Base-by-base conservation (phyloP, 2,113 vertebrate species). In the Halichoerus grypus region DNA sequence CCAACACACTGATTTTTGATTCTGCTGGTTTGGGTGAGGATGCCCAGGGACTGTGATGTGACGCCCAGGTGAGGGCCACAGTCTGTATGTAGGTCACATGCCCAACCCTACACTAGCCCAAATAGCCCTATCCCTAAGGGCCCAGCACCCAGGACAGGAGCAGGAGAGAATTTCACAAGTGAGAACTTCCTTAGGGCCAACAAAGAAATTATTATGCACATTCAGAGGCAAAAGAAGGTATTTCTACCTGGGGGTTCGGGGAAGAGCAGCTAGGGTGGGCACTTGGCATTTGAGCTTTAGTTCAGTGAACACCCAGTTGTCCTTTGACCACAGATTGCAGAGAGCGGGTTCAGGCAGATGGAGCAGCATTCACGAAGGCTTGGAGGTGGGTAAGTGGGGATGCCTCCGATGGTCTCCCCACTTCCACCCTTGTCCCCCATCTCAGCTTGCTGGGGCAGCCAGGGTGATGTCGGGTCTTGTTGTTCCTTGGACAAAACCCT, bases 321-420 rank as follows among this genome's bases (percentile, higher is more conserved):
- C 7, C n/a, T 26, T 36, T 15, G 65, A 22, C 5, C 80, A 21
- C 80, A 51, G 33, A 5, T 33, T 33, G 26, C 8, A n/a, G 33
- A 46, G 33, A 12, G 39, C 22, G 10, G 36, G 10, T n/a, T 21
- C 49, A 53, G 59, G 49, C 33, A 26, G 63, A 24, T 0, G 6
- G 36, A 22, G 7, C 1, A 0, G 16, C n/a, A 13, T 3, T 33
- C 24, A 2, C 57, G 28, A 26, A 28, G 61, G 16, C 6, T 5
- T 7, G 53, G 91, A 13, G 22, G 31, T 0, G 1, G 11, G 22
- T 33, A n/a, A 46, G 39, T 0, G 0, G 28, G n/a, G 8, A 7
- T 18, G 14, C 31, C 39, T 13, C 22, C 15, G 1, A 1, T 3
- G 36, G 14, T 42, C 21, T 36, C 65, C 51, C 53, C 15, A 15